These are phyloP conservation scores for Pogonognathellus flavescens DNA, from an alignment of 1,140 invertebrate species.

Conservation along the genomic window DNA sequence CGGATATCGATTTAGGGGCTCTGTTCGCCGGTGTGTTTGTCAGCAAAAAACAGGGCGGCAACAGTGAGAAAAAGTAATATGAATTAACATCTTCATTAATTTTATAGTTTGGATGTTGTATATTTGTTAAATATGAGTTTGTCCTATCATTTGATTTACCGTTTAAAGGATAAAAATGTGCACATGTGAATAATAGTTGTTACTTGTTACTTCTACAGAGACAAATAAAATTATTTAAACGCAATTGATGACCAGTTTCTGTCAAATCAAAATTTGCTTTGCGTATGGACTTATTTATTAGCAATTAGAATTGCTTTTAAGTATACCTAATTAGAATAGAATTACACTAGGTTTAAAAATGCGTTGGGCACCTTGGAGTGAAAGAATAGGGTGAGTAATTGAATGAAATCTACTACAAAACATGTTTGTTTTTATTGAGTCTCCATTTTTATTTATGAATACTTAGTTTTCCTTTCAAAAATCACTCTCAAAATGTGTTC, in stretches of 20 bases:
- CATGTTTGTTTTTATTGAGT: constrained; percentile 47
- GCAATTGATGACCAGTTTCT: not conserved
- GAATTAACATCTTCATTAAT: too few species aligned
- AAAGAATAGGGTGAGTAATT: not conserved
- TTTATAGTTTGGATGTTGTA: not conserved
- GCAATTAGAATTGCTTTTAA: not conserved
- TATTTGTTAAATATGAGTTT: too few species aligned
- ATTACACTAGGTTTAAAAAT: not conserved
- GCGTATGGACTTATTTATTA: not conserved
- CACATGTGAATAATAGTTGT: not conserved
- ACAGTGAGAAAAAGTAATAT: not conserved
- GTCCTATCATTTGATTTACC: too few species aligned
- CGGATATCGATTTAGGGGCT: not conserved
- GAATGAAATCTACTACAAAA: constrained; percentile 36
- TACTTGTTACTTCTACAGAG: not conserved
- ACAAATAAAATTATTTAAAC: not conserved
- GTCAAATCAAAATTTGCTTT: not conserved
- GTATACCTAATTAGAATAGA: not conserved
- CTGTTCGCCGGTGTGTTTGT: not conserved
- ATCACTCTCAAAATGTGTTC: constrained; percentile 55
- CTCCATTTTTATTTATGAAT: constrained; percentile 53
- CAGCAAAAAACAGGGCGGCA: not conserved
- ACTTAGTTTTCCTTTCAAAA: constrained; percentile 55
- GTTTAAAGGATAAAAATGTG: not conserved
- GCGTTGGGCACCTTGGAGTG: not conserved